Evolutionary conservation across 2,113 vertebrate species (phyloP), one percentile per base, ranked within the genome.

Genomic region (Ranitomeya variabilis): DNA sequence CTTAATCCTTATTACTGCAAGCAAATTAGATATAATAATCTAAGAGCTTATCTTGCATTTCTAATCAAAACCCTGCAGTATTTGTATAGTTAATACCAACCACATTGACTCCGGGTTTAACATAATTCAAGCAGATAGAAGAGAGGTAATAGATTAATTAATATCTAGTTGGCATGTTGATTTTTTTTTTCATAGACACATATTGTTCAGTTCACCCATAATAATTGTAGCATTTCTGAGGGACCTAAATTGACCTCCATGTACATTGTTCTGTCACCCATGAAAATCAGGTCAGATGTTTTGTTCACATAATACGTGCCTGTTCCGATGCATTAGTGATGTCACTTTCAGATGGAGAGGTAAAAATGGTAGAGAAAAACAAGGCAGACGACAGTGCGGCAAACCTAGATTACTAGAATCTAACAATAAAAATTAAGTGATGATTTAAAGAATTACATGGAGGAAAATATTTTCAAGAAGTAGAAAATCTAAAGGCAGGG

Each of bases 201-300:
- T 60, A 59, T 37, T 85, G 51, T 85, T 16, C 64, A 74, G 52
- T 37, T 85, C 83, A 85, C 52, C 83, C 83, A 85, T 85, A 85
- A 74, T 73, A 85, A 74, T 85, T 73, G 52, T 85, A 73, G 69
- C 69, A 37, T 74, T 85, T 59, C 54, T 59, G 83, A 73, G 31
- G 83, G 69, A 85, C 83, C 69, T 74, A 55, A 31, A 16, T 74
- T 85, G 67, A 76, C 83, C 83, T 74, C 69, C 83, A 0, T 85
- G 69, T 85, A 85, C 54, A 74, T 85, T 85, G 83, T 55, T 85
- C 69, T n/a, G 52, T 85, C 67, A 85, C 69, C 83, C 83, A 59
- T 85, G 52, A 85, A 76, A 85, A 73, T 85, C 67, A 85, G 83
- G 83, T 85, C 83, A 85, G 69, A 85, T 85, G 69, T 73, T 57